Evolutionary conservation across 2,888 invertebrate species (phyloP), one percentile per base, ranked within the genome.

Genomic region (Seira ritae): DNA sequence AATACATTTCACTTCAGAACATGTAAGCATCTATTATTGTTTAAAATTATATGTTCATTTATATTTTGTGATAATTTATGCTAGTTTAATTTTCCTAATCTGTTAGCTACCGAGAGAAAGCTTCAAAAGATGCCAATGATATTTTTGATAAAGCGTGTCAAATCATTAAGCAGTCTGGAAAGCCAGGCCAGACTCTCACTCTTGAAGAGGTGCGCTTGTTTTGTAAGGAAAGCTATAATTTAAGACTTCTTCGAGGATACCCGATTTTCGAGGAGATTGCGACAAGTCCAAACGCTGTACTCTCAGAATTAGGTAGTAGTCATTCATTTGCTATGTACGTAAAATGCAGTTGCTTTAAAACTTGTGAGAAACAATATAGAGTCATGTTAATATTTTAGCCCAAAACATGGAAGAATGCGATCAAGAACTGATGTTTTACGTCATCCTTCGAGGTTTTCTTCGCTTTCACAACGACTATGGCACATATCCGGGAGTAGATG

Each of bases 401-500:
- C 93, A 94, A 89, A 93, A 94, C 89, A 92, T 95, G 80, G 97
- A 97, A 91, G 95, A 96, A 90, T 95, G 96, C 8, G 96, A 97
- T 89, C 95, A 95, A 81, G 93, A 96, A 91, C 95, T 97, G 92
- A 94, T 98, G 78, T 96, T 96, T 90, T 98, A 98, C 90, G 94
- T 98, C 10, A 93, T 98, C 85, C 91, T 99, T 42, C 92, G 98
- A 89, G 97, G 97, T n/a, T 94, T 96, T 22, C 98, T 98, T 90
- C 94, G 95, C 87, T 99, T 99, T 91, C 94, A 94, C 84, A 93
- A 94, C 1, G 97, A 98, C 90, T 97, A 96, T 90, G 96, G 96
- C 89, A 93, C 96, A 80, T 96, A 95, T 90, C 98, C 98, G 0
- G 98, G 98, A 4, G 96, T 96, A 90, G 94, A 94, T 90, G 94